Percentiles rank a stretch among this genome's conserved stretches.
Conservation (phyloP, 2,797 vertebrate genomes). For the Chiroxiphia lanceolata region DNA sequence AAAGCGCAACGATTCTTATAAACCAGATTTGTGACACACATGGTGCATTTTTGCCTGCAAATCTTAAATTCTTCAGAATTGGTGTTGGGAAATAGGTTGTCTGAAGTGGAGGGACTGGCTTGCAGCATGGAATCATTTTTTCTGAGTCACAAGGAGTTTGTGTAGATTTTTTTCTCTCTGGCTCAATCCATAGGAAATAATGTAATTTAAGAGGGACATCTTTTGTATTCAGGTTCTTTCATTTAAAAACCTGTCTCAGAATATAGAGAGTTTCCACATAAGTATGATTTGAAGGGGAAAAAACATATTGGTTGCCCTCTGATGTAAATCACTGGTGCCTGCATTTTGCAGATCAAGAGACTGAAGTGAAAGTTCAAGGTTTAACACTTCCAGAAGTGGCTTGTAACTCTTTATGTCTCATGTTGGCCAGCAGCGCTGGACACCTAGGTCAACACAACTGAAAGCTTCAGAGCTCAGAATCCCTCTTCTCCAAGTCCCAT, state of each 20-base stretch:
- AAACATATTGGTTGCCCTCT: not conserved
- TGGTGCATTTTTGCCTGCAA: not conserved
- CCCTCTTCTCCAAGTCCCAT: not conserved
- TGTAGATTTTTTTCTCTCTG: not conserved
- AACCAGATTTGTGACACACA: not conserved
- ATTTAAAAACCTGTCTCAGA: not conserved
- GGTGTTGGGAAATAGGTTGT: not conserved
- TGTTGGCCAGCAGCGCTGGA: not conserved
- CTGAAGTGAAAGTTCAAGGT: not conserved
- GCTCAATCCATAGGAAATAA: not conserved
- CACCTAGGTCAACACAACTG: rapidly evolving
- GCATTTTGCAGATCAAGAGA: not conserved
- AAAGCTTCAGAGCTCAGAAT: not conserved
- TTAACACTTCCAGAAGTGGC: not conserved
- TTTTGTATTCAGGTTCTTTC: not conserved
- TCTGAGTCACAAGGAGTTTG: not conserved
- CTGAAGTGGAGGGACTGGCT: not conserved
- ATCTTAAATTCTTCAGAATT: not conserved
- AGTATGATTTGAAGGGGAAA: not conserved
- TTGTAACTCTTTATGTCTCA: not conserved
- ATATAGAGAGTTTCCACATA: not conserved
- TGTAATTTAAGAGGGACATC: not conserved
- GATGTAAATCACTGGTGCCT: not conserved
- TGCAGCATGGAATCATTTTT: not conserved
- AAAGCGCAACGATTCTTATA: not conserved